These are phyloP conservation scores for Parasteatoda tepidariorum DNA, from an alignment of 1,140 invertebrate genomes.

Conservation along the genomic window DNA sequence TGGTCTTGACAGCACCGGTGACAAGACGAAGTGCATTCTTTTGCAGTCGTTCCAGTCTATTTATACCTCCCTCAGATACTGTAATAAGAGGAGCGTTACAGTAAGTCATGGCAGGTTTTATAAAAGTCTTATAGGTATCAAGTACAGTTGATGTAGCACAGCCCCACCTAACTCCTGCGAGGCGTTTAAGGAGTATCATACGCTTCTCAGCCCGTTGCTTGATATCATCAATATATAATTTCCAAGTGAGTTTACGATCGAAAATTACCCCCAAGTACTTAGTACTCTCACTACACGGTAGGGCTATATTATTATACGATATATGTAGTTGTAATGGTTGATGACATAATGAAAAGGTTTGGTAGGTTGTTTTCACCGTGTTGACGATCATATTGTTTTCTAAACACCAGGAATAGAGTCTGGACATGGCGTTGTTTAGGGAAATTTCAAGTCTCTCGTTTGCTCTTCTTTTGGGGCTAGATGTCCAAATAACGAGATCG, in stretches of 20 bases:
- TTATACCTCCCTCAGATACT: too few relatives aligned
- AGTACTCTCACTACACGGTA: neutral
- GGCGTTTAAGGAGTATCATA: neutral
- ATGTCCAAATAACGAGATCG: too few relatives aligned
- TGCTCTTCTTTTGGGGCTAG: too few relatives aligned
- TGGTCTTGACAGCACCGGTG: too few relatives aligned
- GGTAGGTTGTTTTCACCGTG: constrained; percentile 6
- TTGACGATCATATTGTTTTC: too few relatives aligned
- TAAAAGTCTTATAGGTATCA: neutral
- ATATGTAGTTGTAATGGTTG: neutral
- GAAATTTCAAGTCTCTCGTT: too few relatives aligned
- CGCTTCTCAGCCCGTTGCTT: neutral
- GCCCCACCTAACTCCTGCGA: neutral
- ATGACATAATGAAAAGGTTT: constrained; percentile 1
- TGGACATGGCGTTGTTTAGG: too few relatives aligned
- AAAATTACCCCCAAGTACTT: constrained; percentile 13
- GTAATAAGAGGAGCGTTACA: neutral
- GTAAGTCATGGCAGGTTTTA: neutral
- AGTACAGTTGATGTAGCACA: neutral
- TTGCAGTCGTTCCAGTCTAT: too few relatives aligned
- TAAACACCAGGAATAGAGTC: too few relatives aligned
- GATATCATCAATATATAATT: constrained; percentile 5
- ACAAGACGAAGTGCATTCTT: too few relatives aligned
- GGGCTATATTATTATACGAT: neutral
- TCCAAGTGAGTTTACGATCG: neutral